Conservation (phyloP, 2,113 vertebrate species). For the Gymnorhina tibicen region DNA sequence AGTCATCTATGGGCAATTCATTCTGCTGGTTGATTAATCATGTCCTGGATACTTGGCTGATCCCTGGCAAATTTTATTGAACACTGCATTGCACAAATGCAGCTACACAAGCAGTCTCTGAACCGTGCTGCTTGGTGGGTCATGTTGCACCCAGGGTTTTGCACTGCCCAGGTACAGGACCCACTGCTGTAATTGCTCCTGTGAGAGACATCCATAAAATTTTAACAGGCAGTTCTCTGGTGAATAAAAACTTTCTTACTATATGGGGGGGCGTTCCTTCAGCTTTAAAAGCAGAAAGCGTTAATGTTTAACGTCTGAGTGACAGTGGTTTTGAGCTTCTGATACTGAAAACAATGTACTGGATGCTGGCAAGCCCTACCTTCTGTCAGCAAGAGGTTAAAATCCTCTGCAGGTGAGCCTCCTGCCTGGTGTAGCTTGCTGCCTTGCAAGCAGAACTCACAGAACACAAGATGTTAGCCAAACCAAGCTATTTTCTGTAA, state of each 20-base stretch:
- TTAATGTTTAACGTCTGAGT: conserved; percentile 58
- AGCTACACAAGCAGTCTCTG: not conserved
- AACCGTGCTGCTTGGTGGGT: not conserved
- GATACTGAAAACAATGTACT: conserved; percentile 27
- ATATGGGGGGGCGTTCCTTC: not conserved
- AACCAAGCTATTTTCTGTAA: conserved; percentile 68
- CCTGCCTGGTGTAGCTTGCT: not conserved
- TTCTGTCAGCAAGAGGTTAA: conserved; percentile 51
- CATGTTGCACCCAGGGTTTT: not conserved
- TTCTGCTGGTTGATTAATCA: conserved; percentile 37
- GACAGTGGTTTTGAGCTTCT: conserved; percentile 38
- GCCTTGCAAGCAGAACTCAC: conserved; percentile 37
- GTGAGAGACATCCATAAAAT: not conserved
- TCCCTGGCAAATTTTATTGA: conserved; percentile 27
- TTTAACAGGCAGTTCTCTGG: conserved; percentile 12
- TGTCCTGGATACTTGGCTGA: conserved; percentile 13
- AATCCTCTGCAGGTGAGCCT: conserved; percentile 39
- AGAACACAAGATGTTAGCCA: conserved; percentile 59
- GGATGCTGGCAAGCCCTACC: conserved; percentile 7
- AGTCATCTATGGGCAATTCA: conserved; percentile 55
- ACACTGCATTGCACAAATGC: not conserved
- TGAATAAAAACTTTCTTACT: conserved; percentile 21
- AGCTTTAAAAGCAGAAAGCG: conserved; percentile 7
- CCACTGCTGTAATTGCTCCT: not conserved
- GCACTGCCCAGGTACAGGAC: not conserved